Evolutionary conservation across 2,888 invertebrate genomes (phyloP), one percentile per base, ranked within the genome.

Genomic region (Petrolisthes manimaculis): DNA sequence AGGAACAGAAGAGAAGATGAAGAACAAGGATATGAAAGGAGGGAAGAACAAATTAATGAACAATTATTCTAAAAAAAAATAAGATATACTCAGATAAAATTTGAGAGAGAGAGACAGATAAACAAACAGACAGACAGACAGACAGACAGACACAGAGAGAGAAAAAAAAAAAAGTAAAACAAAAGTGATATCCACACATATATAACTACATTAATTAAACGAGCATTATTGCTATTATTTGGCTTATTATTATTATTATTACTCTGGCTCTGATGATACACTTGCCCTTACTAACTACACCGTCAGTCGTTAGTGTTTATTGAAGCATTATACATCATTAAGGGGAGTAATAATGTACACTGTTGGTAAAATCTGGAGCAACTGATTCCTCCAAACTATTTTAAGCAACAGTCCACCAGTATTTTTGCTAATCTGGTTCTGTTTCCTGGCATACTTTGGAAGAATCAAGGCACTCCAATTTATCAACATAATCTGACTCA

Each of bases 101-200:
- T 97, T 84, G 97, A 97, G 88, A 97, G 97, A 92, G 97, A 95
- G 92, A 97, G 97, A 85, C 97, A 97, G 56, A 97, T 97, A 14
- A 97, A 96, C 93, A 97, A 97, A 93, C 97, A 97, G 75, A 97
- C 96, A 9, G 3, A 18, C 18, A n/a, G 21, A 79, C 14, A 79
- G 55, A 61, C 1, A 61, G 61, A 18, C 1, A 12, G 61, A 61
- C 1, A 61, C 1, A 61, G 61, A 18, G 61, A 18, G 18, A 61
- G 18, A 61, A 1, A 18, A 1, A 18, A 61, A 3, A 61, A 2
- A 37, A 61, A 3, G 18, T 9, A 61, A 61, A 61, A 18, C 9
- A 61, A 3, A 18, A 61, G 61, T 9, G 12, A 61, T 9, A 61
- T 9, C 9, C 12, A 3, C 12, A 18, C 9, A 61, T 9, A 61